These are phyloP conservation scores for Andrena minutula DNA, from an alignment of 2,888 invertebrate species.

Conservation along the genomic window DNA sequence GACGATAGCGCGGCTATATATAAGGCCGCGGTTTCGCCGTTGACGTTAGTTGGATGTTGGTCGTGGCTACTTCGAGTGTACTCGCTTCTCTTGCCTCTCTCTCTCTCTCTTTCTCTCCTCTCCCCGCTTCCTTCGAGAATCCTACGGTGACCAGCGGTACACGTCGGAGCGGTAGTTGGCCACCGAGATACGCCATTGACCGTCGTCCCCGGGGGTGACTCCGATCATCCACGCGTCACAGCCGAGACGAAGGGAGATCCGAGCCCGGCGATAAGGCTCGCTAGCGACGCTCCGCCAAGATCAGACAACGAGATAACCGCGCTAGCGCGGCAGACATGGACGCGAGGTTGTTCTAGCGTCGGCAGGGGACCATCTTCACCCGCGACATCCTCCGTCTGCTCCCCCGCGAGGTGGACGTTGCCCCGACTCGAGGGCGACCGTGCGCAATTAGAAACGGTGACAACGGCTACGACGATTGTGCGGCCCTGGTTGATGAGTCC, in stretches of 20 bases:
- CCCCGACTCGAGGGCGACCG: not conserved
- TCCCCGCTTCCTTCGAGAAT: not conserved
- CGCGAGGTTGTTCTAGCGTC: constrained; percentile 63
- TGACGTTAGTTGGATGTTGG: constrained; percentile 70
- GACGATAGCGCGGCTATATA: constrained; percentile 76
- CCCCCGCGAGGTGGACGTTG: too few relatives aligned
- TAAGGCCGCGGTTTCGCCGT: constrained; percentile 62
- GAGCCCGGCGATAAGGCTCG: constrained; percentile 1
- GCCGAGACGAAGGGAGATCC: not conserved
- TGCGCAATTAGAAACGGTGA: not conserved
- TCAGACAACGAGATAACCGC: constrained; percentile 17
- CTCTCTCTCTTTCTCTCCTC: not conserved
- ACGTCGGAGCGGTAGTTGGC: constrained; percentile 10
- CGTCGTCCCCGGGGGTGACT: constrained; percentile 5
- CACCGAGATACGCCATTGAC: constrained; percentile 37
- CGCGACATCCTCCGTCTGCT: too few relatives aligned
- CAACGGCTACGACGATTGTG: constrained; percentile 15
- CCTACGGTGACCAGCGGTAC: constrained; percentile 16
- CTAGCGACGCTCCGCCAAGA: not conserved
- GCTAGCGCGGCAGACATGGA: constrained; percentile 33
- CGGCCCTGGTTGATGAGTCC: constrained; percentile 62
- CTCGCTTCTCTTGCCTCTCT: too few relatives aligned
- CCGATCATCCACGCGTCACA: constrained; percentile 34
- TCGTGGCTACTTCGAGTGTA: constrained; percentile 7
- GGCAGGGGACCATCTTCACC: not conserved